A percentile compares a stretch with the other conserved stretches of the same genome.
These are phyloP conservation scores for Phthorimaea operculella DNA, from an alignment of 1,140 invertebrate species.

Conservation along the genomic window DNA sequence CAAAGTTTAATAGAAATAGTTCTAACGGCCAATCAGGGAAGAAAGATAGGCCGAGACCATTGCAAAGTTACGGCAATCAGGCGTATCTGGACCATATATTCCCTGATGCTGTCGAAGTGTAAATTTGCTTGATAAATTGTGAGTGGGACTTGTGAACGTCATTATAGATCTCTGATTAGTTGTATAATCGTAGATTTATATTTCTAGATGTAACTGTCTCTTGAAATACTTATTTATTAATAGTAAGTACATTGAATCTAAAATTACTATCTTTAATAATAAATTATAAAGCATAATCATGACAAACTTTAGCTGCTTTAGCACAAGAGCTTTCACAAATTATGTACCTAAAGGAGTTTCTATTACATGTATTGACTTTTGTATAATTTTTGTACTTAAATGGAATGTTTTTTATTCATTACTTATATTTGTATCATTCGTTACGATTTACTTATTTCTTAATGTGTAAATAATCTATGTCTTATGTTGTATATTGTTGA, in stretches of 20 bases:
- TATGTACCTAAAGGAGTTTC: not conserved
- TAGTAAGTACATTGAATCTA: not conserved
- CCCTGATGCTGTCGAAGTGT: constrained; percentile 57
- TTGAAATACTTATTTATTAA: constrained; percentile 19
- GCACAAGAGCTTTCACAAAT: not conserved
- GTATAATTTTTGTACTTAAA: constrained; percentile 1
- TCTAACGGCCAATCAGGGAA: constrained; percentile 27
- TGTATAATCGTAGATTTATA: constrained; percentile 5
- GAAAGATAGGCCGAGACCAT: constrained; percentile 52
- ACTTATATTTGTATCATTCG: constrained; percentile 25
- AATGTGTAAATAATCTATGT: constrained; percentile 45
- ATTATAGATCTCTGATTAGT: constrained; percentile 41
- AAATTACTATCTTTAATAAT: not conserved
- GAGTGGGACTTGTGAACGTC: constrained; percentile 3
- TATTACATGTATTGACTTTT: not conserved
- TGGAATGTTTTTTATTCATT: not conserved
- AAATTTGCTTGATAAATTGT: not conserved
- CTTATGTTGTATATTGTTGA: constrained; percentile 60
- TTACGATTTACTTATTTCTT: constrained; percentile 42
- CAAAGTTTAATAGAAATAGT: constrained; percentile 48
- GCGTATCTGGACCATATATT: constrained; percentile 64
- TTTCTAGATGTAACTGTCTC: constrained; percentile 11
- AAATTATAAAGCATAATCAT: constrained; percentile 4
- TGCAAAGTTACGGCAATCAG: constrained; percentile 59
- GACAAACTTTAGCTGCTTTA: not conserved